phyloP scores from a whole-genome alignment of 2,797 vertebrate genomes.

The Tenualosa thibaudeaui region DNA sequence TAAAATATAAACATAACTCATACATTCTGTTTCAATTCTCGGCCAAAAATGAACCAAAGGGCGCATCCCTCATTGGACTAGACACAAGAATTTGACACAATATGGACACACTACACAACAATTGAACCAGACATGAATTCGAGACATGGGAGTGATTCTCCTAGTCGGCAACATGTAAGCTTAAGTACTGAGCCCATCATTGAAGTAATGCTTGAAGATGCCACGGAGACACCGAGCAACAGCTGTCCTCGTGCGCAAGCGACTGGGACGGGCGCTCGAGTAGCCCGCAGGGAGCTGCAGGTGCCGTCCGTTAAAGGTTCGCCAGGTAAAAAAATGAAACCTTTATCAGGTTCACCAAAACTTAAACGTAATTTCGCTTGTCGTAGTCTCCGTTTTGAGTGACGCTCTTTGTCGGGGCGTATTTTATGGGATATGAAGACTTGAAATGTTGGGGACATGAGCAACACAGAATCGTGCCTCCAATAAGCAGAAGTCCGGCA shows the following conservation, averaged over 20 bases:
- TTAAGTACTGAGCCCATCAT: background rate
- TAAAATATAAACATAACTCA: background rate
- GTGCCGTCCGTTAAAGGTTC: background rate
- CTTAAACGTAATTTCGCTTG: constrained; percentile 89
- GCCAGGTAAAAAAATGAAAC: background rate
- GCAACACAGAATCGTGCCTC: constrained; percentile 84
- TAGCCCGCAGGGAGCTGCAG: background rate
- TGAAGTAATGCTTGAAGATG: background rate
- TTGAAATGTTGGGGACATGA: constrained; percentile 72
- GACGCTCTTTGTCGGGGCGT: constrained; percentile 77
- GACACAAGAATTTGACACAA: background rate
- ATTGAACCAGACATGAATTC: too few species aligned
- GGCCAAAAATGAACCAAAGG: background rate
- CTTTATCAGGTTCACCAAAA: background rate
- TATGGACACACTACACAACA: background rate
- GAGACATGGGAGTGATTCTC: background rate
- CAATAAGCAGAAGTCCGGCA: constrained; percentile 83
- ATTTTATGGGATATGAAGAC: constrained; percentile 77
- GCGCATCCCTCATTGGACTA: background rate
- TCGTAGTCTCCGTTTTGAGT: constrained; percentile 79
- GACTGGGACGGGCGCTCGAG: background rate
- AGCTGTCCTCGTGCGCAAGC: background rate
- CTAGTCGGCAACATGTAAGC: background rate
- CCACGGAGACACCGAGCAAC: background rate
- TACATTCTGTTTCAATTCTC: background rate